Base-by-base conservation (phyloP, 1,140 invertebrate genomes). In the Polyergus mexicanus region DNA sequence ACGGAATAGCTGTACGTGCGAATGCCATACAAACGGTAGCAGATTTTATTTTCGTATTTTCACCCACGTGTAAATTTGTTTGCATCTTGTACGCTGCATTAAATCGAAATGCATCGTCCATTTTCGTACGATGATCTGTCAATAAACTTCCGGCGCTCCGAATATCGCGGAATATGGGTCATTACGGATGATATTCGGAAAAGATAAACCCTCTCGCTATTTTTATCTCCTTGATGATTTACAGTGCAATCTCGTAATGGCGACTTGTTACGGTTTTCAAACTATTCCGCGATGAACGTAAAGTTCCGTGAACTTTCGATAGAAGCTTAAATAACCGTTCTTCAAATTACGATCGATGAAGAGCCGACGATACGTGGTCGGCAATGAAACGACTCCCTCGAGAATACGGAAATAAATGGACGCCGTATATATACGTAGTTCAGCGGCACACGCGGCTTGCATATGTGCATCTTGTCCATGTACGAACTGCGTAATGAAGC, bases 81-180 rank as follows among this genome's bases (percentile, higher is more conserved):
- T 38, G 11, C 16, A 22, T 80, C 22, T 38, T 54, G 22, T 58
- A 32, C 19, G 25, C 44, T 58, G 47, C 84, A 60, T 62, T 62
- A 28, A 71, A 83, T 35, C 76, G 76, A 69, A 63, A 66, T 76
- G 47, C 47, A 25, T 38, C 51, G 32, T 83, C 66, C 84, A 56
- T 56, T 84, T 76, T 65, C 32, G 44, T 54, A 16, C 65, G 28
- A 25, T 22, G 66, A 81, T 86, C 76, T 69, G 84, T 86, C 84
- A 86, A 86, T 81, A 86, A 86, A 86, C 84, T 62, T 16, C 16
- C 72, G n/a, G 41, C n/a, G 56, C n/a, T 47, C 13, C 28, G 51
- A 68, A 32, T 38, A 38, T 78, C 75, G 47, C 35, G 25, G 28
- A 47, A 81, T 86, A 83, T 86, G 25, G 84, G 77, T 83, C 77